Percentiles rank a stretch among this genome's conserved stretches.
Conservation (phyloP, 2,888 invertebrate genomes). For the Glaucopsyche alexis region DNA sequence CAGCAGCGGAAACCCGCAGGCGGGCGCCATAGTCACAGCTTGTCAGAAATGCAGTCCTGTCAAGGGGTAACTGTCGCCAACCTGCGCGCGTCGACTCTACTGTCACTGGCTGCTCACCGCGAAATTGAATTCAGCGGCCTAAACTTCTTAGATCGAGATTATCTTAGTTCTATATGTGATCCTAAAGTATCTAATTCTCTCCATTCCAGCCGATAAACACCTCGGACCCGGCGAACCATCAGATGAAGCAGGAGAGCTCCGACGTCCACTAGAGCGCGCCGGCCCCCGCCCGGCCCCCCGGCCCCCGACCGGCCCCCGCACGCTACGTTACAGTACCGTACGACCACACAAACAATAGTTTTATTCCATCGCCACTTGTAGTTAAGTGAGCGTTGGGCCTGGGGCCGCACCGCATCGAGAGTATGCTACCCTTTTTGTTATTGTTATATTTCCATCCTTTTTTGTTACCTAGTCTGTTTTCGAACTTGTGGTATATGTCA, state of each 20-base stretch:
- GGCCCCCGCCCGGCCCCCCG: not conserved
- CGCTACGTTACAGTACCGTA: slow-evolving; percentile 67
- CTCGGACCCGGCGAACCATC: slow-evolving; percentile 91
- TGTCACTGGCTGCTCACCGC: too few relatives aligned
- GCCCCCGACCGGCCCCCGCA: slow-evolving; percentile 37
- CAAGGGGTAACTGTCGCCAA: too few relatives aligned
- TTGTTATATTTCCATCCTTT: not conserved
- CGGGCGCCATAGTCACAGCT: too few relatives aligned
- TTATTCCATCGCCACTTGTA: slow-evolving; percentile 69
- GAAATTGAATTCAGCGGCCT: too few relatives aligned
- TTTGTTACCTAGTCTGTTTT: not conserved
- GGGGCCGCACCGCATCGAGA: not conserved
- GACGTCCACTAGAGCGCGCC: slow-evolving; percentile 84
- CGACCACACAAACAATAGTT: slow-evolving; percentile 68
- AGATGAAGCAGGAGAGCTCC: slow-evolving; percentile 90
- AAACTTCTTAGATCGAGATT: too few relatives aligned
- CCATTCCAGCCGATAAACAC: slow-evolving; percentile 87
- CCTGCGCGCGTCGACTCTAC: too few relatives aligned
- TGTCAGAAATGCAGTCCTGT: too few relatives aligned
- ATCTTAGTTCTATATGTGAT: too few relatives aligned
- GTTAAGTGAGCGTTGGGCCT: slow-evolving; percentile 48
- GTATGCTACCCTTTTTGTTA: too few relatives aligned
- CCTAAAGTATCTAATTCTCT: not conserved
- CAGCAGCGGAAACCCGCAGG: too few relatives aligned
- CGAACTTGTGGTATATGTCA: too few relatives aligned